These are phyloP conservation scores for Numenius phaeopus DNA, from an alignment of 2,797 vertebrate genomes.

Conservation along the genomic window DNA sequence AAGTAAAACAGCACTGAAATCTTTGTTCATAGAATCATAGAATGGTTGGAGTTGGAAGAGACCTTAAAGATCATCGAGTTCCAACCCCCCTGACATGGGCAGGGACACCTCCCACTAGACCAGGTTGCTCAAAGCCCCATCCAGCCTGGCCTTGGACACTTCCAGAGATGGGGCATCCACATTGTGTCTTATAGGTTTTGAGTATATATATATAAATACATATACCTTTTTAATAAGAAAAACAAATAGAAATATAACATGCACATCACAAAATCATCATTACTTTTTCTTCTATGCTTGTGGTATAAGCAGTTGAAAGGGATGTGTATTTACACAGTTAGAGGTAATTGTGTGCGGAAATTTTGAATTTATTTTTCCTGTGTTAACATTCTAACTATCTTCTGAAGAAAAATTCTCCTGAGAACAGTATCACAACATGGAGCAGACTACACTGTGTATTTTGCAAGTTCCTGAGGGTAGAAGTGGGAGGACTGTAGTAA, in stretches of 20 bases:
- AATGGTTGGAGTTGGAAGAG: no score
- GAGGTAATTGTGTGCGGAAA: constrained; percentile 28
- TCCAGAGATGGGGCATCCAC: no score
- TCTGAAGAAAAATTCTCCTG: constrained; percentile 6
- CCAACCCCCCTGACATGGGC: no score
- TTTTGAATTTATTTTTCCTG: constrained; percentile 14
- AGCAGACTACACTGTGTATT: background rate
- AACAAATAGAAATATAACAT: constrained; percentile 4
- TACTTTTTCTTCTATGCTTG: background rate
- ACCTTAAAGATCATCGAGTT: no score
- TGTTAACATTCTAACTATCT: background rate
- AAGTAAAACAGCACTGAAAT: background rate
- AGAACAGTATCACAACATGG: background rate
- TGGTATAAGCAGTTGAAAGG: background rate
- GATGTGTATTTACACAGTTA: constrained; percentile 9
- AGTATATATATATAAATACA: background rate
- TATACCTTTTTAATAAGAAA: constrained; percentile 31
- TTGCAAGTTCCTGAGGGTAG: constrained; percentile 17
- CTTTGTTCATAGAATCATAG: background rate
- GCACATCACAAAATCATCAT: background rate
- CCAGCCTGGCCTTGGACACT: no score
- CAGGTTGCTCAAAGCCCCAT: no score
- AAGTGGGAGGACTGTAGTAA: constrained; percentile 37
- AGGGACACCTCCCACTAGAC: no score
- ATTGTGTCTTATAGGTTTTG: constrained; percentile 10